Evolutionary conservation across 2,888 invertebrate genomes (phyloP).

Genomic region (Eristalis arbustorum): DNA sequence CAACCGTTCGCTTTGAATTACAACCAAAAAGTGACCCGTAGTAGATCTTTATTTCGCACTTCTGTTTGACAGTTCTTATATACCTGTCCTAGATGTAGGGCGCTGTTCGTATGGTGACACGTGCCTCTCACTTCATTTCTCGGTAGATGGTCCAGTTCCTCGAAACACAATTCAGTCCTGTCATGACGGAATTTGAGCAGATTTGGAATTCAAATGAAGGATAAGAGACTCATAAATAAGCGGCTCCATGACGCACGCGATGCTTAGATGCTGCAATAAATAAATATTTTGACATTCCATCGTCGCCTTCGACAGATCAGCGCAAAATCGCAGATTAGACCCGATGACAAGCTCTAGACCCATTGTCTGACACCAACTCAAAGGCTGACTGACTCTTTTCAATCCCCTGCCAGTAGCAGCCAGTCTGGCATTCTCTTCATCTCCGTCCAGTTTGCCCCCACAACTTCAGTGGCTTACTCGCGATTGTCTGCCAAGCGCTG

Average conservation of each 20-base stretch:
- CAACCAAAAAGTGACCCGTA: no score
- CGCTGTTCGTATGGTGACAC: no score
- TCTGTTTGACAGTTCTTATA: no score
- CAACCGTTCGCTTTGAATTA: no score
- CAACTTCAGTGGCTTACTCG: conserved; percentile 8
- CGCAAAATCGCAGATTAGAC: not conserved
- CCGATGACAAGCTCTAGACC: not conserved
- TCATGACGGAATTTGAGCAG: no score
- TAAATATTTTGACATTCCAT: not conserved
- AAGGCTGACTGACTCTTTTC: not conserved
- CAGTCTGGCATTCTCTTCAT: conserved; percentile 9
- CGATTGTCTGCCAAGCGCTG: not conserved
- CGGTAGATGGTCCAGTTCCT: no score
- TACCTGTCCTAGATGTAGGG: no score
- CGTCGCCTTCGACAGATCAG: not conserved
- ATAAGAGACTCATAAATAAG: no score
- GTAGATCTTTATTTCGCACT: no score
- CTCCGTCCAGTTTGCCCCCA: not conserved
- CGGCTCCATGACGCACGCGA: no score
- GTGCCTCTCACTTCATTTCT: not conserved
- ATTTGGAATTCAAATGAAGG: no score
- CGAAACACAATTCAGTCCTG: no score
- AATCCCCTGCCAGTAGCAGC: not conserved
- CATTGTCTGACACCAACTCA: not conserved
- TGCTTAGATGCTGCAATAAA: not conserved